phyloP scores from a whole-genome alignment of 2,888 invertebrate genomes.

The Chrysolina oricalcia region DNA sequence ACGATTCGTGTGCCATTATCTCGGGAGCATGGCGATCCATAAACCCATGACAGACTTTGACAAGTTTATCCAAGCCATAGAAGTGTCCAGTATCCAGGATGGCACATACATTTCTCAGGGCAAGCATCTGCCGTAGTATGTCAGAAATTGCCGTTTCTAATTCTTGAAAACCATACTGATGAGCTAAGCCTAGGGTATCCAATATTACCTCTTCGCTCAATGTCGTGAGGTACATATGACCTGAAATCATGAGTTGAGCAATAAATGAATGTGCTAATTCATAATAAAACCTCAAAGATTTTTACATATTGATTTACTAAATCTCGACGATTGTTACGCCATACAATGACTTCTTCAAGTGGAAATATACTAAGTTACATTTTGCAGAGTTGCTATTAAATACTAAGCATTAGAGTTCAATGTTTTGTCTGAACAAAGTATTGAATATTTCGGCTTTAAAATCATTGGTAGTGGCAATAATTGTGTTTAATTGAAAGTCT shows the following conservation, averaged over 20 bases:
- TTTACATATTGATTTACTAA: too few species aligned
- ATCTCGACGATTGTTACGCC: too few species aligned
- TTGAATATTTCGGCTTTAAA: too few species aligned
- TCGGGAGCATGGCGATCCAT: conserved; percentile 92
- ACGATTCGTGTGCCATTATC: conserved; percentile 88
- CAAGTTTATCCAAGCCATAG: conserved; percentile 79
- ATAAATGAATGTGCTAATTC: background rate
- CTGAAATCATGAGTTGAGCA: conserved; percentile 64
- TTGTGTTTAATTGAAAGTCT: too few species aligned
- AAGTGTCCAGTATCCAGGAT: conserved; percentile 93
- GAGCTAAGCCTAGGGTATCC: conserved; percentile 88
- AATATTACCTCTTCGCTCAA: conserved; percentile 81
- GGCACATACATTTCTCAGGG: conserved; percentile 92
- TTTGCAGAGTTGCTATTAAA: too few species aligned
- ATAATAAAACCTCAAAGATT: too few species aligned
- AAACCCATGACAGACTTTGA: conserved; percentile 89
- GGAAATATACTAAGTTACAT: too few species aligned
- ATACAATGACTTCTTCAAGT: too few species aligned
- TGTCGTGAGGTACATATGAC: conserved; percentile 80
- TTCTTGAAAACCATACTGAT: conserved; percentile 96
- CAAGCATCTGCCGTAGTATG: conserved; percentile 91
- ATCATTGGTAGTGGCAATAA: too few species aligned
- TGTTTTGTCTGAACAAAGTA: too few species aligned
- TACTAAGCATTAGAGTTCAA: too few species aligned
- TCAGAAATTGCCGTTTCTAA: conserved; percentile 94